Base-by-base conservation (phyloP, 2,113 vertebrate genomes). In the Trochalopteron elliotii region DNA sequence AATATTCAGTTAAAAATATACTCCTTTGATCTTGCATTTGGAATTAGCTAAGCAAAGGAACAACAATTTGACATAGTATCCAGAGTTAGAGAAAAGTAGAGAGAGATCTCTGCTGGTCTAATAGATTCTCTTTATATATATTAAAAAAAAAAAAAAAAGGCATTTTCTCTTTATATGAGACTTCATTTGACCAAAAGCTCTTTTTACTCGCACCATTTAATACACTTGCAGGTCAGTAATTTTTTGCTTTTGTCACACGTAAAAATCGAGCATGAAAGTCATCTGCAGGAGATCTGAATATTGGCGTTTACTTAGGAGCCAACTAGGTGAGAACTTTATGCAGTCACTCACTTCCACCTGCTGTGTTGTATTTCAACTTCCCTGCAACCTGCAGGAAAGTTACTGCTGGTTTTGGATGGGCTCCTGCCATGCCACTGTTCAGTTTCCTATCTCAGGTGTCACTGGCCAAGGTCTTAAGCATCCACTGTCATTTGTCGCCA, bases 341-440 rank as follows among this genome's bases (percentile, higher is more conserved):
- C 33, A 23, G 9, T 67, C 5, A 18, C 15, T 53, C 1, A 2
- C 6, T 72, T n/a, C 30, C 33, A n/a, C 33, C 5, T 44, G 8
- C 7, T 8, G 1, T 6, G 2, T 33, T 57, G 12, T n/a, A 15
- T 57, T 76, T 63, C 0, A 0, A 19, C 10, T 83, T 80, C 18
- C 8, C 20, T 69, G 22, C 10, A 68, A 30, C 4, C 12, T 35
- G 9, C 27, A 74, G 10, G 12, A 22, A 49, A 7, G 8, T 53
- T 44, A 15, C 28, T 78, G 49, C 10, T 74, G 31, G 7, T 28
- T 81, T 77, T 63, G 16, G 12, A 23, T 55, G 63, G 12, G 16
- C 5, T 89, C 22, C 55, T 78, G 18, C 4, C 6, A 1, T 67
- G 24, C 24, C 57, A 35, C 42, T 35, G 5, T 7, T 83, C 27